Percentiles rank a stretch among this genome's conserved stretches.
phyloP scores from a whole-genome alignment of 2,888 invertebrate genomes.

The Pachycephus smyrnensis region DNA sequence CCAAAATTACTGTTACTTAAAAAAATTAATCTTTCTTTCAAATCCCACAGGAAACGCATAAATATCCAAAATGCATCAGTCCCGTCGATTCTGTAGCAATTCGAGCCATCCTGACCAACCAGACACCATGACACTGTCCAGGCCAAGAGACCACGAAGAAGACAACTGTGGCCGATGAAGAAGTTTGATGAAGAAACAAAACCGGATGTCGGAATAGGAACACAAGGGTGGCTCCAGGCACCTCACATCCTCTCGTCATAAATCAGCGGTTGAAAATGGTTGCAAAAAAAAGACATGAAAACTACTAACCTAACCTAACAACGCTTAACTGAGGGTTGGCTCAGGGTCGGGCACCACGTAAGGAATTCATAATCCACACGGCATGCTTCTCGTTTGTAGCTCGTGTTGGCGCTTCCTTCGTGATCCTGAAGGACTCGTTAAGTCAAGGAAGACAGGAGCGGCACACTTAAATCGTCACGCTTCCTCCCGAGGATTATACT shows the following conservation, averaged over 20 bases:
- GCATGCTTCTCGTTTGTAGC: not conserved
- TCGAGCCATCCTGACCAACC: too few species aligned
- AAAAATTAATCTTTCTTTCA: not conserved
- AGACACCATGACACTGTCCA: conserved; percentile 6
- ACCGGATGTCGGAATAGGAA: conserved; percentile 18
- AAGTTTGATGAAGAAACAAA: conserved; percentile 3
- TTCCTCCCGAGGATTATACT: too few species aligned
- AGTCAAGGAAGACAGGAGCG: too few species aligned
- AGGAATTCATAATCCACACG: conserved; percentile 23
- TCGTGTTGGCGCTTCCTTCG: not conserved
- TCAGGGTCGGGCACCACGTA: conserved; percentile 10
- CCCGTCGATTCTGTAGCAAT: too few species aligned
- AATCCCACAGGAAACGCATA: not conserved
- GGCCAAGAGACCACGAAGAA: conserved; percentile 12
- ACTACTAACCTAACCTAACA: not conserved
- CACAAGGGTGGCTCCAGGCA: conserved; percentile 10
- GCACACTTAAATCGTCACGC: too few species aligned
- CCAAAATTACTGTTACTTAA: not conserved
- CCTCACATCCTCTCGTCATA: conserved; percentile 16
- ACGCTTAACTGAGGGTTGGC: conserved; percentile 8
- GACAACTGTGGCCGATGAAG: conserved; percentile 5
- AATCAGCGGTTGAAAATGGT: conserved; percentile 20
- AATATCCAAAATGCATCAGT: too few species aligned
- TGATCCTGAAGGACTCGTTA: too few species aligned
- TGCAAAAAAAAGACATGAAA: conserved; percentile 19